A percentile compares a stretch with the other conserved stretches of the same genome.
phyloP scores from a whole-genome alignment of 2,888 invertebrate species.

The Epinotia bilunana region DNA sequence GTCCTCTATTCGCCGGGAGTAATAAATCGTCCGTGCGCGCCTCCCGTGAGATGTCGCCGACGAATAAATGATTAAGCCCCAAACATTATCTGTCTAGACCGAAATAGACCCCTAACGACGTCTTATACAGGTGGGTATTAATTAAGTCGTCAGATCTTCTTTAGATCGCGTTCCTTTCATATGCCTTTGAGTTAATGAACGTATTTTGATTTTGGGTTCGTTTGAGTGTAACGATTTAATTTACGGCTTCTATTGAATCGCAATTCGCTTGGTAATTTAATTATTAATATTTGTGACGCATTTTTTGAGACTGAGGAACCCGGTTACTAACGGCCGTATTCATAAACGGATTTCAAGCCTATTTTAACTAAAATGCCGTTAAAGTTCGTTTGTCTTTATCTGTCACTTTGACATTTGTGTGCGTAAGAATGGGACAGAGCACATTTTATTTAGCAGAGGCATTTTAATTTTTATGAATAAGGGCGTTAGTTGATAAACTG shows the following conservation, averaged over 20 bases:
- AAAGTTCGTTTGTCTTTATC: no score
- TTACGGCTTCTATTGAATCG: conserved; percentile 21
- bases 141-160: conserved; percentile 79
- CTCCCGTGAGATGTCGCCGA: conserved; percentile 81
- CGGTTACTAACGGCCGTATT: no score
- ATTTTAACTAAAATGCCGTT: no score
- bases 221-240: conserved; percentile 2
- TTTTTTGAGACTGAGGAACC: neutral
- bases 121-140: conserved; percentile 79
- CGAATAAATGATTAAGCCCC: conserved; percentile 81
- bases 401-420: no score
- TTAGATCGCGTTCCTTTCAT: conserved; percentile 73
- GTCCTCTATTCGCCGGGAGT: conserved; percentile 71
- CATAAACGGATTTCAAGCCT: no score
- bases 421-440: no score
- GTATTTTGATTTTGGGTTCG: conserved; percentile 47
- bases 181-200: conserved; percentile 54
- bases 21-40: conserved; percentile 79
- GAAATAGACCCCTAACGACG: conserved; percentile 81
- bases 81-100: conserved; percentile 74
- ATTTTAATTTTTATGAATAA: no score
- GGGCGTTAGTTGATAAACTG: neutral
- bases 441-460: no score
- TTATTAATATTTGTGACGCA: neutral
- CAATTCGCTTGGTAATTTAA: conserved; percentile 3